phyloP scores from a whole-genome alignment of 2,113 vertebrate genomes.

The Rhagologus leucostigma region DNA sequence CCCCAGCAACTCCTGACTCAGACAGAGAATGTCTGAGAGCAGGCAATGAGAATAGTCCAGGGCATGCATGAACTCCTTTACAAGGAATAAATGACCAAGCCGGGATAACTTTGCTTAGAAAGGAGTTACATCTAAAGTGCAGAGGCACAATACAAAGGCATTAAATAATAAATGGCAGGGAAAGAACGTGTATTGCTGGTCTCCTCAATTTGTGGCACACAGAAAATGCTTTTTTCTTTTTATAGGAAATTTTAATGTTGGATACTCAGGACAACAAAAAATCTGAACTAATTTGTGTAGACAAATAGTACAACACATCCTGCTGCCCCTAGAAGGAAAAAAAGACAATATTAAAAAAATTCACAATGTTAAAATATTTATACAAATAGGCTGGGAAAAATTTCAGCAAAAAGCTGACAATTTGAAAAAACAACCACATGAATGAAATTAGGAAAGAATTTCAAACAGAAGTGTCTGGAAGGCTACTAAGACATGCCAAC shows the following conservation, averaged over 20 bases:
- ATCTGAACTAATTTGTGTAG: not conserved
- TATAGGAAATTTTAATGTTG: not conserved
- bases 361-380: not conserved
- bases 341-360: not conserved
- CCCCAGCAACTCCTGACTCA: fast-evolving
- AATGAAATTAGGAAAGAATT: not conserved
- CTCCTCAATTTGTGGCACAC: not conserved
- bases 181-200: not conserved
- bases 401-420: not conserved
- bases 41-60: not conserved
- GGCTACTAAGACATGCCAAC: fast-evolving
- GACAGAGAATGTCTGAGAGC: not conserved
- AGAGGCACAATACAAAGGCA: not conserved
- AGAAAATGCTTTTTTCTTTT: not conserved
- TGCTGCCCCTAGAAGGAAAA: not conserved
- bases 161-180: not conserved
- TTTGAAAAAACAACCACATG: not conserved
- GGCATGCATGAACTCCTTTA: not conserved
- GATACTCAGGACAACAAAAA: not conserved
- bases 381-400: not conserved
- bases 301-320: not conserved
- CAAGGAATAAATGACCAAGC: not conserved
- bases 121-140: not conserved
- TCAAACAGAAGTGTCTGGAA: not conserved
- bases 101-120: not conserved